Evolutionary conservation across 2,113 vertebrate species (phyloP), one percentile per base, ranked within the genome.

Genomic region (Coptodon bakossiorum): DNA sequence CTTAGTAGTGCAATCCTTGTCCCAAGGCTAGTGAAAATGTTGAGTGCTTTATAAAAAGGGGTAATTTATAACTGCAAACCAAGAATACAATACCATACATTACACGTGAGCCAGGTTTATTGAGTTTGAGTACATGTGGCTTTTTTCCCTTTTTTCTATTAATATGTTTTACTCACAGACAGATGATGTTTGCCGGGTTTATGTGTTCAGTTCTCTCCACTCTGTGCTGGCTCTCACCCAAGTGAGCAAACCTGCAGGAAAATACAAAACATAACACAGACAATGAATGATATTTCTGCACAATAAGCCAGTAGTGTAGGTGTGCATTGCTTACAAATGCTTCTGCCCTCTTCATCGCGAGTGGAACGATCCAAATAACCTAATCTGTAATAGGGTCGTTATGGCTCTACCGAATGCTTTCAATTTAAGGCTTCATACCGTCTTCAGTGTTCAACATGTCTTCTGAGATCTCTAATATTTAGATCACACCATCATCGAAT

Each of bases 151-250:
- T 43, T 43, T 71, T 71, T 9, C 2, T 31, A 78, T 78, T 78
- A 78, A 57, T 57, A 45, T 36, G 54, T 83, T 92, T 83, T 76
- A 98, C 99, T 98, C 96, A 99, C 98, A 99, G 82, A 94, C 96
- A 96, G 95, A 97, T 97, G 92, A 98, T 94, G 80, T 95, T 96
- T n/a, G 97, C 97, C 76, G 96, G 91, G 29, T 92, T 93, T 90
- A 96, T 96, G 81, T 91, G 94, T 83, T 94, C 95, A 9, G 57
- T 95, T 92, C 93, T 97, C 80, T 98, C 97, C 95, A 97, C 97
- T 87, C 95, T 97, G 94, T 98, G 97, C 85, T 98, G 98, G 94
- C 96, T 98, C 93, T 97, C 97, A 13, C 98, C 98, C 94, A 99
- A 96, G 88, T 97, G 97, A 92, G 98, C 97, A 96, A 99, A 99